phyloP scores from a whole-genome alignment of 2,888 invertebrate genomes.

The Orthosia cruda region DNA sequence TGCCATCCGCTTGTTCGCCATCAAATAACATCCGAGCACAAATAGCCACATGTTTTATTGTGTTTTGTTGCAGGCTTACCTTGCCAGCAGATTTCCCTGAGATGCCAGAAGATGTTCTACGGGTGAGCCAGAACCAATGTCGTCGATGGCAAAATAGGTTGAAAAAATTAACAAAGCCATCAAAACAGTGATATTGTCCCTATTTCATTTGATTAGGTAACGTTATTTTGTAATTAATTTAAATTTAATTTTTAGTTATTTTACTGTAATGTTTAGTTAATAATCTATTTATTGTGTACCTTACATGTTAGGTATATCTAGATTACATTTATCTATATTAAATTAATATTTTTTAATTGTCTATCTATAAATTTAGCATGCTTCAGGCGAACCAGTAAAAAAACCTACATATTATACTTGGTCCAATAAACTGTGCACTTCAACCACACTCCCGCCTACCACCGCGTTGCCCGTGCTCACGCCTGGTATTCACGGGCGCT shows the following conservation, averaged over 20 bases:
- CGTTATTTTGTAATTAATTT: slow-evolving; percentile 14
- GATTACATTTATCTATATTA: neutral
- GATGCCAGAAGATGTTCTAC: slow-evolving; percentile 72
- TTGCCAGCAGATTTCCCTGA: slow-evolving; percentile 81
- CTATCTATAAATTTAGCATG: slow-evolving; percentile 7
- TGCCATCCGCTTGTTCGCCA: neutral
- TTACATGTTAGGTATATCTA: neutral
- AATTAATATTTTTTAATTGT: neutral
- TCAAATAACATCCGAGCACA: neutral
- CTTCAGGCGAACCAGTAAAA: neutral
- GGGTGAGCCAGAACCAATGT: slow-evolving; percentile 80
- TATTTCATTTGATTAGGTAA: neutral
- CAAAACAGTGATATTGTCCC: neutral
- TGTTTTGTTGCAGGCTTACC: slow-evolving; percentile 58
- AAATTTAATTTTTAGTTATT: neutral
- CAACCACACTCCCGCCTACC: too few species aligned
- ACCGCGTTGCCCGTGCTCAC: too few species aligned
- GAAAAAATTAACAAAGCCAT: slow-evolving; percentile 74
- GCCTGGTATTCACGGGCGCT: too few species aligned
- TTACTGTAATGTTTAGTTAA: slow-evolving; percentile 14
- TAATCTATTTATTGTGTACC: neutral
- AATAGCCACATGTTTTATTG: neutral
- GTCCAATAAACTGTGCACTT: too few species aligned
- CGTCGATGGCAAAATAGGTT: slow-evolving; percentile 82
- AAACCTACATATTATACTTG: too few species aligned